phyloP scores from a whole-genome alignment of 2,113 vertebrate species.

The Beaufortia kweichowensis region DNA sequence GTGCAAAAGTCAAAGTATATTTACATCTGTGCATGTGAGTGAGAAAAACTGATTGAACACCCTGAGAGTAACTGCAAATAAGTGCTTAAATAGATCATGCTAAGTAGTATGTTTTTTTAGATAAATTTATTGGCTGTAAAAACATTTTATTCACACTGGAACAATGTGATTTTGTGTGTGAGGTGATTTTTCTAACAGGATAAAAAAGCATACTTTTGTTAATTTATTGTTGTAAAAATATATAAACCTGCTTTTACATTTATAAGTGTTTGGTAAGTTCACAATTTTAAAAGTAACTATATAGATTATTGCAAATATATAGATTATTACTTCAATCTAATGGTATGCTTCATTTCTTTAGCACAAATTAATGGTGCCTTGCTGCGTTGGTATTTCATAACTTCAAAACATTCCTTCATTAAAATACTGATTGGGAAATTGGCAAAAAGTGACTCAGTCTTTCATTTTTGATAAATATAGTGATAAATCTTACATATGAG shows the following conservation, averaged over 20 bases:
- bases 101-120: not conserved
- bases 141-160: conserved; percentile 52
- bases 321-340: conserved; percentile 12
- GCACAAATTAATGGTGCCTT: not conserved
- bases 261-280: conserved; percentile 23
- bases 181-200: conserved; percentile 45
- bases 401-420: not conserved
- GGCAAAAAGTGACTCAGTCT: not conserved
- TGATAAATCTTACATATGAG: not conserved
- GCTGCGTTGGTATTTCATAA: not conserved
- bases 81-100: not conserved
- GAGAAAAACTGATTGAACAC: not conserved
- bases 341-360: not conserved
- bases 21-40: not conserved
- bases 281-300: conserved; percentile 6
- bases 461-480: conserved; percentile 28
- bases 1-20: not conserved
- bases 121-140: conserved; percentile 7
- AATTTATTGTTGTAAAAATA: conserved; percentile 59
- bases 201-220: conserved; percentile 53
- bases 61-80: not conserved
- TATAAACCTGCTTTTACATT: conserved; percentile 36
- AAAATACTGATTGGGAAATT: not conserved
- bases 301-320: conserved; percentile 15
- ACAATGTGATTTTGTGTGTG: not conserved